A percentile compares a stretch with the other conserved stretches of the same genome.
These are phyloP conservation scores for Lagocephalus sceleratus DNA, from an alignment of 2,797 vertebrate genomes.

Conservation along the genomic window DNA sequence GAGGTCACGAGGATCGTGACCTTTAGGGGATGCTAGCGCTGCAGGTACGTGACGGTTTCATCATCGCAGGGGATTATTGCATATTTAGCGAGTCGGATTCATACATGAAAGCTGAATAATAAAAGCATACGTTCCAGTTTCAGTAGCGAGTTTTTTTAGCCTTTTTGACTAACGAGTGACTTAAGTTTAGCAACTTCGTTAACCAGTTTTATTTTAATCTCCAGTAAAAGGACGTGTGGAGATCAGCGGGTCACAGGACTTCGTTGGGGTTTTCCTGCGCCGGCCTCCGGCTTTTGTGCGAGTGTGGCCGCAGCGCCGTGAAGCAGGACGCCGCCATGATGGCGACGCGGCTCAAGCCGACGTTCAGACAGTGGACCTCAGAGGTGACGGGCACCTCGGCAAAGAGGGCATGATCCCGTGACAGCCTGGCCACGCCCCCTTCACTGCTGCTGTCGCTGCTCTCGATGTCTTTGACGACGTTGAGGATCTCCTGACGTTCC, in stretches of 20 bases:
- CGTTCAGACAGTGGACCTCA: constrained; percentile 78
- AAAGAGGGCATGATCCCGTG: constrained; percentile 80
- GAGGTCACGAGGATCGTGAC: no score
- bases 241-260: constrained; percentile 53
- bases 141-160: no score
- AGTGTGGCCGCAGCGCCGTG: constrained; percentile 47
- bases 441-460: constrained; percentile 44
- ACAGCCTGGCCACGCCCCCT: constrained; percentile 17
- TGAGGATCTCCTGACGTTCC: constrained; percentile 85
- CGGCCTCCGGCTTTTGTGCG: constrained; percentile 46
- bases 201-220: no score
- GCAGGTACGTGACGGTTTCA: no score
- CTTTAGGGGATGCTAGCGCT: no score
- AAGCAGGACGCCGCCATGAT: constrained; percentile 74
- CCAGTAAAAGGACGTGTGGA: no score
- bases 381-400: constrained; percentile 82
- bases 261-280: constrained; percentile 58
- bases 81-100: no score
- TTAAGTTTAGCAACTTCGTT: no score
- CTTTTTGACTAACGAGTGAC: no score
- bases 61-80: no score
- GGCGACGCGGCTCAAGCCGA: constrained; percentile 78
- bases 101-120: no score
- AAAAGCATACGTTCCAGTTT: no score
- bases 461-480: constrained; percentile 83